Conservation (phyloP, 2,888 invertebrate species). For the Geophilus truncorum region DNA sequence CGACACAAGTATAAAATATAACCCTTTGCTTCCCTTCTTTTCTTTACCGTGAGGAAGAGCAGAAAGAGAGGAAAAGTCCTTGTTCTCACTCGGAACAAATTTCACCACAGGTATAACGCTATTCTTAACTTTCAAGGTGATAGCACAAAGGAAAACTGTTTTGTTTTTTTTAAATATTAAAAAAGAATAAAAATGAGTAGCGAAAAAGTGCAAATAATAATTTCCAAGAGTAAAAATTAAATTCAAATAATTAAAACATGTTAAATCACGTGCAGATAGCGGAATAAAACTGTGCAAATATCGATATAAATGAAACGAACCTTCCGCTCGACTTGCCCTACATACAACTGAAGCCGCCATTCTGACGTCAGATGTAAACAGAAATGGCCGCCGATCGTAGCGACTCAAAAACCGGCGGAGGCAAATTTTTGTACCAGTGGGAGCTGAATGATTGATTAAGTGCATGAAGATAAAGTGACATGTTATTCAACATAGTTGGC, state of each 20-base stretch:
- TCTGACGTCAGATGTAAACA: constrained; percentile 31
- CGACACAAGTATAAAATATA: constrained; percentile 28
- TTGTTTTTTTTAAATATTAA: neutral
- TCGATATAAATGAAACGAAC: neutral
- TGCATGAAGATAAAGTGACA: constrained; percentile 34
- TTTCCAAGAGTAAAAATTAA: neutral
- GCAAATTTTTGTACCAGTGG: constrained; percentile 32
- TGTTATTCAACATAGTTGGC: constrained; percentile 34
- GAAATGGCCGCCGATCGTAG: constrained; percentile 29
- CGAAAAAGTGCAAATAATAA: neutral
- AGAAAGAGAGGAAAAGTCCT: neutral
- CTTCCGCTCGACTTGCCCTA: neutral
- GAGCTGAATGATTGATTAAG: constrained; percentile 32
- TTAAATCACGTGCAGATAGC: neutral
- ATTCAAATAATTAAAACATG: neutral
- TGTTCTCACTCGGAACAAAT: constrained; percentile 13
- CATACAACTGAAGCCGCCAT: constrained; percentile 29
- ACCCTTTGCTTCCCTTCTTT: constrained; percentile 29
- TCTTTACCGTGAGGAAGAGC: neutral
- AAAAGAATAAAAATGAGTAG: neutral
- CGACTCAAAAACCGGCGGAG: constrained; percentile 23
- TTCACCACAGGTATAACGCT: neutral
- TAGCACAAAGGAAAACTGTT: constrained; percentile 1
- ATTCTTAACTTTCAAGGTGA: neutral
- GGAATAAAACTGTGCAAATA: neutral